Evolutionary conservation across 2,888 invertebrate species (phyloP).

Genomic region (Hemithea aestivaria): DNA sequence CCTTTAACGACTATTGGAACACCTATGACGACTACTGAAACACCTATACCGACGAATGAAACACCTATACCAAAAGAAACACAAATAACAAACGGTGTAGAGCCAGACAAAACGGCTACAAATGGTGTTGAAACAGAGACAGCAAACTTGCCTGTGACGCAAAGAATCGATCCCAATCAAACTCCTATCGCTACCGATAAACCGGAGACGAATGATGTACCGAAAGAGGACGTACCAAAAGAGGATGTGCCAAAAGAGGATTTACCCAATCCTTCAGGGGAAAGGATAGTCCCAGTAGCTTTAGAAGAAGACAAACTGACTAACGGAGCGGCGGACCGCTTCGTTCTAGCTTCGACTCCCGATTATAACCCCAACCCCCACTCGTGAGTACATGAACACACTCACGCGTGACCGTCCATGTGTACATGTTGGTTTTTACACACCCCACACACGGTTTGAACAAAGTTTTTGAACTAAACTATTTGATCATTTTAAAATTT

Average conservation of each 20-base stretch:
- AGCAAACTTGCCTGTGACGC: slow-evolving; percentile 3
- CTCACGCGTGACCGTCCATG: slow-evolving; percentile 45
- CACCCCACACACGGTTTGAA: slow-evolving; percentile 13
- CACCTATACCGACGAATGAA: slow-evolving; percentile 39
- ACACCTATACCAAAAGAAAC: slow-evolving; percentile 39
- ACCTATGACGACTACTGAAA: slow-evolving; percentile 53
- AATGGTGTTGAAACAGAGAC: not conserved
- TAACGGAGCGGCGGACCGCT: slow-evolving; percentile 32
- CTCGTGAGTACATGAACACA: slow-evolving; percentile 72
- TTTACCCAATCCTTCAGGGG: slow-evolving; percentile 22
- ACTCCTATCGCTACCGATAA: slow-evolving; percentile 21
- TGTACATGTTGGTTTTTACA: slow-evolving; percentile 34
- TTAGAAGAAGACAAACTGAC: slow-evolving; percentile 19
- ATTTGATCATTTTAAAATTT: not conserved
- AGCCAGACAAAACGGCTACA: not conserved
- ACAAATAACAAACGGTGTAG: not conserved
- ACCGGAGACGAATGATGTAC: slow-evolving; percentile 1
- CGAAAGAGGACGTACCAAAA: slow-evolving; percentile 1
- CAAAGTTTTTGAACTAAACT: slow-evolving; percentile 6
- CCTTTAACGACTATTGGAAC: slow-evolving; percentile 43
- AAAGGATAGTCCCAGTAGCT: slow-evolving; percentile 31
- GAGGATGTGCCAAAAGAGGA: slow-evolving; percentile 1
- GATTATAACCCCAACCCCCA: slow-evolving; percentile 70
- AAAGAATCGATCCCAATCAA: slow-evolving; percentile 11
- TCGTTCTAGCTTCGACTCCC: slow-evolving; percentile 55